These are phyloP conservation scores for Nyctereutes procyonoides DNA, from an alignment of 2,113 vertebrate genomes.

Conservation along the genomic window DNA sequence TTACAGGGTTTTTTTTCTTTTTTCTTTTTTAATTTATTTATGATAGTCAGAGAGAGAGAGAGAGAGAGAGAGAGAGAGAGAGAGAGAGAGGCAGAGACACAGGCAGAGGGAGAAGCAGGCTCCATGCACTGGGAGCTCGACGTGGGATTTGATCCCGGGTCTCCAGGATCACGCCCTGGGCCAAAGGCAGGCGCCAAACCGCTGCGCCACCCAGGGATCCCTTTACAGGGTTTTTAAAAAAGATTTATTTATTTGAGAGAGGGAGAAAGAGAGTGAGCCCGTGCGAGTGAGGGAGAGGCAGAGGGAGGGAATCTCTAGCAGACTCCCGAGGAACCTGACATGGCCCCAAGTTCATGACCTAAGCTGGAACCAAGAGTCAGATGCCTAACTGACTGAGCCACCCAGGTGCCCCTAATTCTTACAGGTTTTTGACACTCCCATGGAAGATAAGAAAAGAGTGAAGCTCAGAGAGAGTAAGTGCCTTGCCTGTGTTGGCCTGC, in stretches of 20 bases:
- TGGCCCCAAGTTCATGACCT: not conserved
- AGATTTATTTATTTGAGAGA: not conserved
- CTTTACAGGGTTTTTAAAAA: too few species aligned
- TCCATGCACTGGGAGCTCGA: not conserved
- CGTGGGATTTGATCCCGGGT: not conserved
- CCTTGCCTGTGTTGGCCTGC: not conserved
- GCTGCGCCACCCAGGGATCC: too few species aligned
- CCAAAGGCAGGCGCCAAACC: too few species aligned
- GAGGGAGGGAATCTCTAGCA: not conserved
- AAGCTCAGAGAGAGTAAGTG: not conserved
- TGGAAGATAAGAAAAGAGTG: not conserved
- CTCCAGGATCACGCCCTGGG: too few species aligned
- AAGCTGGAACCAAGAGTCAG: not conserved
- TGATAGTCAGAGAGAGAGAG: not conserved
- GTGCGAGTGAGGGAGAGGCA: accelerated
- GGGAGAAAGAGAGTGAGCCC: too few species aligned
- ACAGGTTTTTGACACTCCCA: not conserved
- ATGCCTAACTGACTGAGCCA: not conserved
- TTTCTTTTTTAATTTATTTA: not conserved
- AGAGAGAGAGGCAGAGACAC: too few species aligned
- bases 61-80: too few species aligned
- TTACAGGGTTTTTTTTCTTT: not conserved
- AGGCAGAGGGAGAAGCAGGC: not conserved
- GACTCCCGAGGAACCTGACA: not conserved
- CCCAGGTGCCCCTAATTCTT: not conserved